Evolutionary conservation across 2,888 invertebrate species (phyloP), one percentile per base, ranked within the genome.

Genomic region (Oxycera nigricornis): DNA sequence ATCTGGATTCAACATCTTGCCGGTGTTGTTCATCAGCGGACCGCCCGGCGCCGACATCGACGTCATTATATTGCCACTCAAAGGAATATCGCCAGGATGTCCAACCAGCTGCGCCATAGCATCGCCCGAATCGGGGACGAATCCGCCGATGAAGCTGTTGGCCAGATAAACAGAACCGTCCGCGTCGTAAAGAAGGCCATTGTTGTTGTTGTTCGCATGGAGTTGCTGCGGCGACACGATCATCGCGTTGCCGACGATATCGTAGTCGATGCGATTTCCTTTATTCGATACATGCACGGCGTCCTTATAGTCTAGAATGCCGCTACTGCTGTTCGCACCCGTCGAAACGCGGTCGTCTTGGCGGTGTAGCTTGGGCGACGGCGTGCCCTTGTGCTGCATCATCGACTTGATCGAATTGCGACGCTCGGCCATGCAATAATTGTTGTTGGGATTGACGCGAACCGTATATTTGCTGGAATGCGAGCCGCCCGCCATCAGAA

Each of bases 351-450:
- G 39, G n/a, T 65, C 65, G 14, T 65, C 52, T 11, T 70, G 70
- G 1, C 52, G 3, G 2, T 30, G 50, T 52, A 55, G 70, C n/a
- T 52, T 31, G 14, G 55, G 52, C 22, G 70, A 31, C 1, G 22
- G 41, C 22, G 7, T 11, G 6, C 20, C 35, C 30, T 46, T 50
- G 28, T 22, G 26, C 59, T 72, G 72, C 22, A 35, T 39, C 59
- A 59, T 59, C 14, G 59, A 72, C 59, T 72, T 59, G 4, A 57
- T 72, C 2, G 59, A 72, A 39, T 59, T 70, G 4, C 70, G n/a
- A 6, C 70, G 70, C n/a, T 70, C 70, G 1, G 22, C 3, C 22
- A 17, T 55, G 52, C n/a, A 35, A 17, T 62, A 35, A 20, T 35
- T 62, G 35, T 35, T 35, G 35, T 2, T 24, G 7, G 55, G 24